phyloP scores from a whole-genome alignment of 2,797 vertebrate species.

The Eurystomus glaucurus region DNA sequence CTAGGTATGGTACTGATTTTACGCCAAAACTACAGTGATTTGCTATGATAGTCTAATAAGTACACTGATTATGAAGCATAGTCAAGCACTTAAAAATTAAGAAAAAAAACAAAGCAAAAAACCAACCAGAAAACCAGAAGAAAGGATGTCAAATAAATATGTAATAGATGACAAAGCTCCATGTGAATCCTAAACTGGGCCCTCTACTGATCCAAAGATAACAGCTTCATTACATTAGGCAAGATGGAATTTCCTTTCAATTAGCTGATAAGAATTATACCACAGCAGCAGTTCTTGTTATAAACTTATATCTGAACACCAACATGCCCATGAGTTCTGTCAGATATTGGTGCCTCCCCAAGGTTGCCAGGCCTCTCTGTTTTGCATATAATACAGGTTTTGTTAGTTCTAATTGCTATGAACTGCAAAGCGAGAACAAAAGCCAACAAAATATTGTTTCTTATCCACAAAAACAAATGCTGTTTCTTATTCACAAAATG shows the following conservation, averaged over 20 bases:
- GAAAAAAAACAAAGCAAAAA: neutral
- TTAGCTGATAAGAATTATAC: neutral
- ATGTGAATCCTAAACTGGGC: neutral
- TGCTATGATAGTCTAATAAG: neutral
- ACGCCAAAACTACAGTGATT: neutral
- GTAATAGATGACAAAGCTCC: neutral
- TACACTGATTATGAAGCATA: neutral
- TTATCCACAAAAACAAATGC: neutral
- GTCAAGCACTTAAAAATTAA: neutral
- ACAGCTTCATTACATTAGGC: neutral
- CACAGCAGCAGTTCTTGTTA: neutral
- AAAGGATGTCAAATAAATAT: neutral
- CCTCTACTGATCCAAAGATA: neutral
- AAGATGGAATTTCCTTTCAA: neutral
- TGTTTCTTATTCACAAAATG: neutral
- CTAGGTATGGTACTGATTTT: neutral
- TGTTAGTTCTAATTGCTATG: conserved; percentile 12
- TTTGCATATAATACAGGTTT: conserved; percentile 7
- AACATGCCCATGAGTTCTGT: neutral
- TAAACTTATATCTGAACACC: neutral
- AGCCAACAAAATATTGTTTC: neutral
- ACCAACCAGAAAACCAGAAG: neutral
- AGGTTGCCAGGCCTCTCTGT: neutral
- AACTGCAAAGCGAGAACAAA: neutral
- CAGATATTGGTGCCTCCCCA: neutral